These are phyloP conservation scores for Engystomops pustulosus DNA, from an alignment of 2,113 vertebrate species.

Conservation along the genomic window DNA sequence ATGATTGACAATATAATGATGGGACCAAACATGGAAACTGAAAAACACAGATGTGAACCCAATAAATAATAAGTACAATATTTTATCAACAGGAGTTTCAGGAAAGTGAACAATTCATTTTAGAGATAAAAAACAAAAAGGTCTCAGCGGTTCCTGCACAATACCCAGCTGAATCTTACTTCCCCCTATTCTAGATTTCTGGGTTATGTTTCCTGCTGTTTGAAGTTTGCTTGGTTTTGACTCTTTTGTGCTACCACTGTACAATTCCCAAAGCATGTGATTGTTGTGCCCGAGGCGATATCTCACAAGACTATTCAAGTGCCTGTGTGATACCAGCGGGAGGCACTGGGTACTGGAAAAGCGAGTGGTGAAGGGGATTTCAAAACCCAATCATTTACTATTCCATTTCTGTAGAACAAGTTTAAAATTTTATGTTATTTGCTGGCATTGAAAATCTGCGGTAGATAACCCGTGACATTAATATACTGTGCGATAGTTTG, in stretches of 20 bases:
- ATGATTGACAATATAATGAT: too few relatives aligned
- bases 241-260: background rate
- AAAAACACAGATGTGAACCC: background rate
- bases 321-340: constrained; percentile 9
- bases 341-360: background rate
- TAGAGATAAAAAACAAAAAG: background rate
- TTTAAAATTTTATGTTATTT: background rate
- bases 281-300: constrained; percentile 16
- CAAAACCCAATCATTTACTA: constrained; percentile 1
- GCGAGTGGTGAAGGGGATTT: background rate
- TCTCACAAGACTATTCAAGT: constrained; percentile 31
- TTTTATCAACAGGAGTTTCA: background rate
- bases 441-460: background rate
- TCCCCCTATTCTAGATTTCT: constrained; percentile 7
- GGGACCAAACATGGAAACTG: too few relatives aligned
- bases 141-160: background rate
- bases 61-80: background rate
- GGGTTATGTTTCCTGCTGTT: constrained; percentile 13
- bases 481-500: background rate
- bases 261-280: constrained; percentile 23
- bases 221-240: background rate
- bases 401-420: background rate
- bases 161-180: background rate
- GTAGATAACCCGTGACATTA: background rate
- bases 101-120: background rate